Conservation (phyloP, 64 coral and sea anemone genomes). For the Dendronephthya gigantea region DNA sequence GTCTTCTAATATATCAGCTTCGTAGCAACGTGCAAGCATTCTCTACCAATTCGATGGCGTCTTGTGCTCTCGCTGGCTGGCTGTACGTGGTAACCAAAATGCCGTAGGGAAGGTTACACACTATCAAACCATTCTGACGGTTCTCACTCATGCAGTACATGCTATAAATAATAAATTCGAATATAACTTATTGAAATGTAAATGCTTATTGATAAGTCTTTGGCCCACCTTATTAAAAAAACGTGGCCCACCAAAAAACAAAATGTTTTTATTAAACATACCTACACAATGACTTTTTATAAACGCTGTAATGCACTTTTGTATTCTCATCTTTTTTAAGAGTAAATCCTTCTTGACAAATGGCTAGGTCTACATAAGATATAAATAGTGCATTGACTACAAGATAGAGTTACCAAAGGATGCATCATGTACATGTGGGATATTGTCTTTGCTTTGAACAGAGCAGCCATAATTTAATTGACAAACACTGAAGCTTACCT, state of each 20-base stretch:
- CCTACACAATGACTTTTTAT: slow-evolving; percentile 80
- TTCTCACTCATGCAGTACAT: slow-evolving; percentile 55
- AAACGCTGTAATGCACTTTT: slow-evolving; percentile 58
- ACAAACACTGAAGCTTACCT: neutral
- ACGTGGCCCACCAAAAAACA: neutral
- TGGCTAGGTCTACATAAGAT: slow-evolving; percentile 35
- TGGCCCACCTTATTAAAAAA: too few relatives aligned
- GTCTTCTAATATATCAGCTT: slow-evolving; percentile 37
- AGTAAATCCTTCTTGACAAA: slow-evolving; percentile 78
- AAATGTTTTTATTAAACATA: neutral
- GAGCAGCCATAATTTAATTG: neutral
- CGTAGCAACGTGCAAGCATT: slow-evolving; percentile 60
- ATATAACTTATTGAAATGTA: too few relatives aligned
- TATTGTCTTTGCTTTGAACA: too few relatives aligned
- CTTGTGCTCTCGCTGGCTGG: slow-evolving; percentile 33
- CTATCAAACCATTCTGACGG: slow-evolving; percentile 56
- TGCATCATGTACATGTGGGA: too few relatives aligned
- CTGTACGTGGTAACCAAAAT: slow-evolving; percentile 61
- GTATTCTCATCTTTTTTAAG: slow-evolving; percentile 35
- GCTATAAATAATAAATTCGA: slow-evolving; percentile 46
- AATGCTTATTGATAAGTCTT: too few relatives aligned
- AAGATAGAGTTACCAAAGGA: too few relatives aligned
- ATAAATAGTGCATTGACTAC: neutral
- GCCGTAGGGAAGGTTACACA: slow-evolving; percentile 71
- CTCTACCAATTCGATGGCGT: slow-evolving; percentile 57